Conservation (phyloP, 2,113 vertebrate genomes). For the Pangasianodon hypophthalmus region DNA sequence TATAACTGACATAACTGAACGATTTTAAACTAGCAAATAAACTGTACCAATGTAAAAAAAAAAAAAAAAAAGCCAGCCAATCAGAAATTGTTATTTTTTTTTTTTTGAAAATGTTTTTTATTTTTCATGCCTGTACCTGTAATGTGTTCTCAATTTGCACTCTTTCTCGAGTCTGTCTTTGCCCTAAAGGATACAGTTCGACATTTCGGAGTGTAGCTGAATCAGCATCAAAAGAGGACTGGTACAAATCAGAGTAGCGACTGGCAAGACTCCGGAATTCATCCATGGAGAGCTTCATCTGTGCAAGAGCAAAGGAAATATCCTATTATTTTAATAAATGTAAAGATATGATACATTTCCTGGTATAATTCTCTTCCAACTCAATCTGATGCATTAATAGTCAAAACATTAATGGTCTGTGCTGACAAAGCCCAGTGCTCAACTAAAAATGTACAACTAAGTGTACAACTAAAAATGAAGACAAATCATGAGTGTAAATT, state of each 20-base stretch:
- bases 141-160: not conserved
- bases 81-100: not conserved
- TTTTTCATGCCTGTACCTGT: not conserved
- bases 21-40: not conserved
- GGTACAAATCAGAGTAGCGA: slow-evolving; percentile 92
- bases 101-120: not conserved
- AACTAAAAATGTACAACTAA: not conserved
- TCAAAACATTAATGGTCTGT: not conserved
- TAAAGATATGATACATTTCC: not conserved
- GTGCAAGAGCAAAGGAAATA: not conserved
- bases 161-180: not conserved
- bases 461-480: not conserved
- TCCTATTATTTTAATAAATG: not conserved
- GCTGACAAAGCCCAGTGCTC: not conserved
- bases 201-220: slow-evolving; percentile 91
- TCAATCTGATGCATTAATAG: not conserved
- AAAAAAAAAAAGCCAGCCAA: not conserved
- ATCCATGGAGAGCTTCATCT: slow-evolving; percentile 98
- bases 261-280: slow-evolving; percentile 89
- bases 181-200: slow-evolving; percentile 87
- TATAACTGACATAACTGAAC: no score
- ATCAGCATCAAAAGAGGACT: slow-evolving; percentile 96
- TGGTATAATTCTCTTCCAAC: not conserved
- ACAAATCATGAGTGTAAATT: not conserved
- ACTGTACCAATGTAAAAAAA: not conserved